A percentile compares a stretch with the other conserved stretches of the same genome.
Conservation (phyloP, 2,888 invertebrate genomes). For the Venusia cambrica region DNA sequence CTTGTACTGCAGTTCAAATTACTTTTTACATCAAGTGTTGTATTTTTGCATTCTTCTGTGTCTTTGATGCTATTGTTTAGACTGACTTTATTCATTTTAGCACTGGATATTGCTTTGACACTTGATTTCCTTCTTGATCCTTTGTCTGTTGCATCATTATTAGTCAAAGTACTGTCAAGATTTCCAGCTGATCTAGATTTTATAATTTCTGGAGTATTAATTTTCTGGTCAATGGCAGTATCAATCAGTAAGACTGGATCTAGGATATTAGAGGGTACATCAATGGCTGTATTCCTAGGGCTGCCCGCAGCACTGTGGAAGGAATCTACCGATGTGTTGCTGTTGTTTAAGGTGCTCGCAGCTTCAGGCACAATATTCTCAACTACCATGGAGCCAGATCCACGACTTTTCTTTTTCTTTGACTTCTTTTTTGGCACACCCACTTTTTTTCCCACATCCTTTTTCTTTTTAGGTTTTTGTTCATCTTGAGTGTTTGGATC, state of each 20-base stretch:
- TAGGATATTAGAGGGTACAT: too few species aligned
- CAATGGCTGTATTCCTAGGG: constrained; percentile 30
- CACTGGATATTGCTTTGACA: constrained; percentile 9
- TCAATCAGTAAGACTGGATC: too few species aligned
- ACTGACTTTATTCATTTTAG: too few species aligned
- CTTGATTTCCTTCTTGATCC: constrained; percentile 16
- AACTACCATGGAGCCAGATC: constrained; percentile 31
- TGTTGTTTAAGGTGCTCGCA: constrained; percentile 34
- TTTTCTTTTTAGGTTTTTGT: constrained; percentile 40
- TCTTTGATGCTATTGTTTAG: constrained; percentile 6
- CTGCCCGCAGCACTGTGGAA: constrained; percentile 68
- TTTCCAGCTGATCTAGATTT: constrained; percentile 24
- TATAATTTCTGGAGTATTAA: constrained; percentile 17
- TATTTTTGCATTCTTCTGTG: constrained; percentile 10
- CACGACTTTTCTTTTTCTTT: constrained; percentile 46
- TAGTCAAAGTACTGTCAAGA: not conserved
- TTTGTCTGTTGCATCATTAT: constrained; percentile 6
- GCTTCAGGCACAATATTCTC: constrained; percentile 31
- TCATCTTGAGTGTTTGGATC: constrained; percentile 26
- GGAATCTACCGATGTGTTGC: constrained; percentile 53
- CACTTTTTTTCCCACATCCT: constrained; percentile 28
- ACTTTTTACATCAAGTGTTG: constrained; percentile 17
- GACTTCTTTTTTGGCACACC: constrained; percentile 36
- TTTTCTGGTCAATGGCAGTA: constrained; percentile 1
- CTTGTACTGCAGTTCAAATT: constrained; percentile 12